Evolutionary conservation across 2,113 vertebrate genomes (phyloP), one percentile per base, ranked within the genome.

Genomic region (Aplodontia rufa): DNA sequence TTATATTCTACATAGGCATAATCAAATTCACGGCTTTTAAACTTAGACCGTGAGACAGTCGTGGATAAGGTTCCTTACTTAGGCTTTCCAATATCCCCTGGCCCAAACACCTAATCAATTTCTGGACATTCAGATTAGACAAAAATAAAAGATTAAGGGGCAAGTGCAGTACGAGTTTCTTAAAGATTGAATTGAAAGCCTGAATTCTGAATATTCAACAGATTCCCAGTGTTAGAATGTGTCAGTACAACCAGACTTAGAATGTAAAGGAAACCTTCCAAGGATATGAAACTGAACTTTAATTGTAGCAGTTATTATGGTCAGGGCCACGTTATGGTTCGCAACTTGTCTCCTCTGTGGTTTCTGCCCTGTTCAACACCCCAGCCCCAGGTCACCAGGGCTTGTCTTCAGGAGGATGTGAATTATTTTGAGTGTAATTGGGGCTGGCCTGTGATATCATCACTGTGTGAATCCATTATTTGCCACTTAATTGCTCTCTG

Each of bases 401-500:
- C 24, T 60, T 71, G 71, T 35, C 37, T 84, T 76, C 40, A 88
- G 49, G 76, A 88, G 11, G 16, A 30, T 30, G 8, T 16, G 11
- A 91, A 84, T 84, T 78, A 75, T 53, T 79, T 22, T 64, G 76
- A 47, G 14, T 32, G 30, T 81, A 24, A 91, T 1, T 30, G 20
- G 87, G 20, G 16, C 58, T 60, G 37, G 71, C 20, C 35, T 81
- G 16, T 40, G 71, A 53, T 37, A 53, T 1, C 47, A 28, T 42
- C 35, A 35, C 49, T 79, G 20, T 53, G 8, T 66, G 62, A 78
- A 91, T 62, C 37, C 47, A 37, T 4, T 55, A 17, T 76, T 87
- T 37, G 79, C 49, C 22, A 76, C 14, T 37, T 69, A 87, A 42
- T 96, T 55, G 3, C 74, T 96, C 45, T 94, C 45, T 80, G 64